Conservation (phyloP, 1,140 invertebrate species). For the Drosophila kepulauana region DNA sequence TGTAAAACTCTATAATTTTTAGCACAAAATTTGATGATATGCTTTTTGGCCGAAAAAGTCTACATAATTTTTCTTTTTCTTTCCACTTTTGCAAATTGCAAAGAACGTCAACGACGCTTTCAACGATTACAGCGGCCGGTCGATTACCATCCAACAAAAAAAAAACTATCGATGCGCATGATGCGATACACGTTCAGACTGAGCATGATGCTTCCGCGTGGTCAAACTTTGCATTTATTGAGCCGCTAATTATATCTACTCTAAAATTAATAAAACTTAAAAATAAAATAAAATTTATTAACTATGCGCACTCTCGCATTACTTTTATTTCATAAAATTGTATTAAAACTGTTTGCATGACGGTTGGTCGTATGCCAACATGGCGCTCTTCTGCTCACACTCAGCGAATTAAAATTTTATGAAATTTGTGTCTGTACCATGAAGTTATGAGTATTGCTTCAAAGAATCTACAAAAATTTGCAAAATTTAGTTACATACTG, state of each 20-base stretch:
- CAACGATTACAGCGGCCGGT: slow-evolving; percentile 66
- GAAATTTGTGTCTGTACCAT: no score
- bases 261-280: no score
- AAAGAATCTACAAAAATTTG: not conserved
- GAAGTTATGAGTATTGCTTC: no score
- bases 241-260: no score
- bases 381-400: not conserved
- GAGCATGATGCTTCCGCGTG: slow-evolving; percentile 27
- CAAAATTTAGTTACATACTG: not conserved
- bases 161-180: slow-evolving; percentile 42
- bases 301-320: no score
- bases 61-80: slow-evolving; percentile 70
- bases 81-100: slow-evolving; percentile 72
- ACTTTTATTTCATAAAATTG: no score
- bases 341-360: slow-evolving; percentile 9
- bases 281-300: not conserved
- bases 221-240: not conserved
- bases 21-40: slow-evolving; percentile 7
- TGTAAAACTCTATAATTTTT: slow-evolving; percentile 7
- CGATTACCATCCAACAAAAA: slow-evolving; percentile 31
- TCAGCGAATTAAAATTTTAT: not conserved
- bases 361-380: slow-evolving; percentile 1
- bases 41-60: slow-evolving; percentile 39
- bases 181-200: slow-evolving; percentile 33
- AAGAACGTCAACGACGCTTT: slow-evolving; percentile 72